Percentiles rank a stretch among this genome's conserved stretches.
phyloP scores from a whole-genome alignment of 2,113 vertebrate species.

The Acanthisitta chloris region DNA sequence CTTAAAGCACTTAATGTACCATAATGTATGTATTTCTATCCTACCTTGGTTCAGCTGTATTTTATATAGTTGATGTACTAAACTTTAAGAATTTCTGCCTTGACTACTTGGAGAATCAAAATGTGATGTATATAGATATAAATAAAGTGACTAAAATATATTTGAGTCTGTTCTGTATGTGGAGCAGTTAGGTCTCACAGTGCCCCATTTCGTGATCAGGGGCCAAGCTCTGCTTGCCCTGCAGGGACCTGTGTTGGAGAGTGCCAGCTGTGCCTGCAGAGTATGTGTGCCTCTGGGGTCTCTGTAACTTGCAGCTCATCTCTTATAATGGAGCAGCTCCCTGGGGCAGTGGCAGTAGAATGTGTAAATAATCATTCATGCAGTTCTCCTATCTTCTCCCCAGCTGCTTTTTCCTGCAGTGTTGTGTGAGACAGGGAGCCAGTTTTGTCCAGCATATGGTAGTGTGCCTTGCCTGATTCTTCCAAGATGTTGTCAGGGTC shows the following conservation, averaged over 20 bases:
- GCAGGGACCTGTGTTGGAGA: neutral
- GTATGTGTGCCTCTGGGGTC: neutral
- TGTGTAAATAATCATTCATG: neutral
- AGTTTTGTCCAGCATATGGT: neutral
- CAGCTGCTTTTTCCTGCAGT: neutral
- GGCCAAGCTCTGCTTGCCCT: neutral
- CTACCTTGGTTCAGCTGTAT: constrained; percentile 66
- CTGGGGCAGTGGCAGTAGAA: neutral
- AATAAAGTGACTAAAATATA: constrained; percentile 70
- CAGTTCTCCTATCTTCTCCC: neutral
- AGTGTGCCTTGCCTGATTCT: neutral
- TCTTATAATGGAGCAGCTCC: neutral
- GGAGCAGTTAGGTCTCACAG: neutral
- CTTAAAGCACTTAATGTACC: constrained; percentile 71
- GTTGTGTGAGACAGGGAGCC: neutral
- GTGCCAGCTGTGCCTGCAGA: neutral
- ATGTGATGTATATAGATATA: constrained; percentile 73
- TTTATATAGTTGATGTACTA: constrained; percentile 76
- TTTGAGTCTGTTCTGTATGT: neutral
- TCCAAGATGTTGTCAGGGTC: neutral
- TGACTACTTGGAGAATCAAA: constrained; percentile 68
- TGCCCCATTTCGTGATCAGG: neutral
- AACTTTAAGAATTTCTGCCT: constrained; percentile 65
- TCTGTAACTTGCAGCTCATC: neutral
- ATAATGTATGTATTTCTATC: constrained; percentile 77